Evolutionary conservation across 92 coral and sea anemone genomes (phyloP).

Genomic region (Paragorgia papillata): DNA sequence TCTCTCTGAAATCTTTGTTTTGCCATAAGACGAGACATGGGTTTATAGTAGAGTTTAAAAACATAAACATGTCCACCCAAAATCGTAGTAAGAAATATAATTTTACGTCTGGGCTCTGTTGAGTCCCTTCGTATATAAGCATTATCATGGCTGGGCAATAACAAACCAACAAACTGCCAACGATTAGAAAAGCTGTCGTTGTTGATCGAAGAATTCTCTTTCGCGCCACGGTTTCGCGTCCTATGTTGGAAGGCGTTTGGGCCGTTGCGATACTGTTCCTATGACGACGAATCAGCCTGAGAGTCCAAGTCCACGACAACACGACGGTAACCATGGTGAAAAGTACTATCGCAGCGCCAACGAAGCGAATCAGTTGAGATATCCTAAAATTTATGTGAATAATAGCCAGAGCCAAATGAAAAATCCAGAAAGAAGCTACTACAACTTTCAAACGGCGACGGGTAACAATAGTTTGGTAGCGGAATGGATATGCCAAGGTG

Average conservation of each 20-base stretch:
- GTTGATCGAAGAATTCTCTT: conserved; percentile 15
- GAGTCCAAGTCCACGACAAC: conserved; percentile 19
- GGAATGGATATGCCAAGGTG: conserved; percentile 19
- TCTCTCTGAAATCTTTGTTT: neutral
- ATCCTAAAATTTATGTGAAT: neutral
- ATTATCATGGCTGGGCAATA: neutral
- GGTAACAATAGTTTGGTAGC: conserved; percentile 12
- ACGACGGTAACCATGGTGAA: neutral
- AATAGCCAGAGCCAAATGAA: neutral
- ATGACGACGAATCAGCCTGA: conserved; percentile 12
- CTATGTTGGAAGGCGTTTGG: neutral
- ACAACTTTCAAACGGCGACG: neutral
- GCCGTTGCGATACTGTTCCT: neutral
- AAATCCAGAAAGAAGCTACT: neutral
- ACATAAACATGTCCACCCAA: neutral
- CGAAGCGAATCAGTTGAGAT: neutral
- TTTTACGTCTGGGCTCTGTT: neutral
- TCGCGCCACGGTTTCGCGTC: too few species aligned
- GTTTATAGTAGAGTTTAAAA: neutral
- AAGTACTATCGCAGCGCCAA: neutral
- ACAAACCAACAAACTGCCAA: conserved; percentile 7
- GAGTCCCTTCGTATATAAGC: neutral
- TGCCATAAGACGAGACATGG: conserved; percentile 12
- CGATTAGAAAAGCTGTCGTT: conserved; percentile 15
- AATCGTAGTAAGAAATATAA: neutral